A percentile compares a stretch with the other conserved stretches of the same genome.
These are phyloP conservation scores for Anagyrus pseudococci DNA, from an alignment of 2,888 invertebrate species.

Conservation along the genomic window DNA sequence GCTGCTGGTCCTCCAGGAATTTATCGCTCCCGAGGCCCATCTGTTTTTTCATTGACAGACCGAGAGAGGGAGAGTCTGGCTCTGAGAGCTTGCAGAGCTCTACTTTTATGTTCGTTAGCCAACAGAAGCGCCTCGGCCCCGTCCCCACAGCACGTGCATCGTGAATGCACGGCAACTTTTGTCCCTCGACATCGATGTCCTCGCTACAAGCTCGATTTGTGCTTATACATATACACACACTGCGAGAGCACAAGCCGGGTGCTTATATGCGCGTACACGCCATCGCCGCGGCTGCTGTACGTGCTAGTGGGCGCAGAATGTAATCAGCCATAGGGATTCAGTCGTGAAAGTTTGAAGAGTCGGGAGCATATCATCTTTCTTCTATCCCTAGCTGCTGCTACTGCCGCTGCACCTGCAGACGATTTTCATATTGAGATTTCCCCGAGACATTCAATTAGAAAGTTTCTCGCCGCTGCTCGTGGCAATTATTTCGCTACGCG, in stretches of 20 bases:
- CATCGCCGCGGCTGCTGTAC: slow-evolving; percentile 10
- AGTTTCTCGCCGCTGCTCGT: slow-evolving; percentile 35
- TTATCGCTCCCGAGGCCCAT: not conserved
- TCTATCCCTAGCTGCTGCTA: slow-evolving; percentile 11
- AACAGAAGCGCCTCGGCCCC: too few relatives aligned
- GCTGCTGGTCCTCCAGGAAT: slow-evolving; percentile 31
- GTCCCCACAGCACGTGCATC: too few relatives aligned
- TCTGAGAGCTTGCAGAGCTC: too few relatives aligned
- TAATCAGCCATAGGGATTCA: slow-evolving; percentile 4
- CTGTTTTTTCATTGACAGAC: too few relatives aligned
- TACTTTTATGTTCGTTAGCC: too few relatives aligned
- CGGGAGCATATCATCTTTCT: slow-evolving; percentile 32
- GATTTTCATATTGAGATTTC: slow-evolving; percentile 39
- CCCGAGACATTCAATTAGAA: slow-evolving; percentile 46
- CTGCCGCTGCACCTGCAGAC: slow-evolving; percentile 2
- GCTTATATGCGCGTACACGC: slow-evolving; percentile 3
- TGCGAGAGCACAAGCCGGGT: too few relatives aligned
- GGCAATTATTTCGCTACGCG: slow-evolving; percentile 28
- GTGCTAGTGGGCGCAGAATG: slow-evolving; percentile 9
- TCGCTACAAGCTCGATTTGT: too few relatives aligned
- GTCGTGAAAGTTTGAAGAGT: slow-evolving; percentile 23
- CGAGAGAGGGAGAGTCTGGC: too few relatives aligned
- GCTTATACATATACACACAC: too few relatives aligned
- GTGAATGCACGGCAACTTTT: slow-evolving; percentile 22
- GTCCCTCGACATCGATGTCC: slow-evolving; percentile 49